phyloP scores from a whole-genome alignment of 2,888 invertebrate genomes.

The Rhamnusium bicolor region DNA sequence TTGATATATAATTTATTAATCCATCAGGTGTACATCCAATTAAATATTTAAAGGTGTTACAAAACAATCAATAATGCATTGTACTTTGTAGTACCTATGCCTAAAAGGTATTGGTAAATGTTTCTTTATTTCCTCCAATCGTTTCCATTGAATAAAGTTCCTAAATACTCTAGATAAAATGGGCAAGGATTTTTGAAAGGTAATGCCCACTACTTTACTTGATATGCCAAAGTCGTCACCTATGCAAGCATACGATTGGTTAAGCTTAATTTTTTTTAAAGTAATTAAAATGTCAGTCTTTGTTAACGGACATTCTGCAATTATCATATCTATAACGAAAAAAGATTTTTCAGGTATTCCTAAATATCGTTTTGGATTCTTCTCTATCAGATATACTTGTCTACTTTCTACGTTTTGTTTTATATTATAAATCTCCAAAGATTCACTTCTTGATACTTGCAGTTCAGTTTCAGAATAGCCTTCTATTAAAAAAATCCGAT shows the following conservation, averaged over 20 bases:
- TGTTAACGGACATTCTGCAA: not conserved
- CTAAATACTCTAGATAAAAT: not conserved
- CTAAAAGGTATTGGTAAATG: not conserved
- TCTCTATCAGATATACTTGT: not conserved
- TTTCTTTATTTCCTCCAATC: slow-evolving; percentile 2
- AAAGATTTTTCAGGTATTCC: not conserved
- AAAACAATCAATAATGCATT: too few relatives aligned
- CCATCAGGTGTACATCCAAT: too few relatives aligned
- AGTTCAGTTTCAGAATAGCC: not conserved
- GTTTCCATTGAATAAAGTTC: slow-evolving; percentile 1
- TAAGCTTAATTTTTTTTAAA: not conserved
- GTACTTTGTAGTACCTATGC: not conserved
- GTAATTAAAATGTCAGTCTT: not conserved
- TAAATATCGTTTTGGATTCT: not conserved
- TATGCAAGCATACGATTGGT: not conserved
- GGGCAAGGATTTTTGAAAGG: not conserved
- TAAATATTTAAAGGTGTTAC: too few relatives aligned
- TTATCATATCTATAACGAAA: not conserved
- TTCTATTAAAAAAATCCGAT: not conserved
- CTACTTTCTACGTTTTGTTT: not conserved
- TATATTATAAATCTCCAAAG: not conserved
- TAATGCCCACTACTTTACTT: not conserved
- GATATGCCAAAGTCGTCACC: not conserved
- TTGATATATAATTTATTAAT: too few relatives aligned
- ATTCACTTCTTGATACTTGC: not conserved